These are phyloP conservation scores for Emys orbicularis DNA, from an alignment of 2,797 vertebrate genomes.

Conservation along the genomic window DNA sequence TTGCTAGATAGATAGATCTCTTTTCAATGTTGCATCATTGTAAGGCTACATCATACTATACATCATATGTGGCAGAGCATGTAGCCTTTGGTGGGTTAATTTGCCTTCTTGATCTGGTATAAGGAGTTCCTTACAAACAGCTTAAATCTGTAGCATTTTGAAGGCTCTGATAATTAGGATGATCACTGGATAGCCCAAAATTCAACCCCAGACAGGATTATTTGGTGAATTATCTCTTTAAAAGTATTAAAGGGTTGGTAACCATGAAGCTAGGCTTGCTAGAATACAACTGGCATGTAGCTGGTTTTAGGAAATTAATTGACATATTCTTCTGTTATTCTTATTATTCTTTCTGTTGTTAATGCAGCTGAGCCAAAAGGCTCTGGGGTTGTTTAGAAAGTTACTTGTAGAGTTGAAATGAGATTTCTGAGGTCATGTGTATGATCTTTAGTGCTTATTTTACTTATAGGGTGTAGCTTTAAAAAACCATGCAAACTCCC, in stretches of 20 bases:
- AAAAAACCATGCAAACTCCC: neutral
- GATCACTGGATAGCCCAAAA: neutral
- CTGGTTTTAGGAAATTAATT: neutral
- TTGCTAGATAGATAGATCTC: neutral
- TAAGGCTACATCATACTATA: slow-evolving; percentile 22
- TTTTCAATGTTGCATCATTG: neutral
- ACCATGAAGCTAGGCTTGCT: neutral
- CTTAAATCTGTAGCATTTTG: neutral
- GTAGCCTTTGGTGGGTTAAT: neutral
- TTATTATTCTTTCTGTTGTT: slow-evolving; percentile 19
- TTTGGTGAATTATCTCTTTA: neutral
- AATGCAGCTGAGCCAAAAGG: slow-evolving; percentile 1
- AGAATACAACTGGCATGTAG: neutral
- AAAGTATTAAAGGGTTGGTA: neutral
- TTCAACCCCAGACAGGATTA: neutral
- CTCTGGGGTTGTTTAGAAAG: slow-evolving; percentile 37
- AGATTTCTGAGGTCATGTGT: slow-evolving; percentile 23
- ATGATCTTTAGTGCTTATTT: slow-evolving; percentile 50
- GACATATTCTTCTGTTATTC: neutral
- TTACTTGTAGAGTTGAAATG: neutral
- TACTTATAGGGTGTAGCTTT: slow-evolving; percentile 25
- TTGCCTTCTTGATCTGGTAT: slow-evolving; percentile 5
- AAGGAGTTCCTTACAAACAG: neutral
- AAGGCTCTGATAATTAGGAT: neutral
- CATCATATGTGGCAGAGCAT: slow-evolving; percentile 1